Evolutionary conservation across 2,113 vertebrate genomes (phyloP).

Genomic region (Perognathus longimembris): DNA sequence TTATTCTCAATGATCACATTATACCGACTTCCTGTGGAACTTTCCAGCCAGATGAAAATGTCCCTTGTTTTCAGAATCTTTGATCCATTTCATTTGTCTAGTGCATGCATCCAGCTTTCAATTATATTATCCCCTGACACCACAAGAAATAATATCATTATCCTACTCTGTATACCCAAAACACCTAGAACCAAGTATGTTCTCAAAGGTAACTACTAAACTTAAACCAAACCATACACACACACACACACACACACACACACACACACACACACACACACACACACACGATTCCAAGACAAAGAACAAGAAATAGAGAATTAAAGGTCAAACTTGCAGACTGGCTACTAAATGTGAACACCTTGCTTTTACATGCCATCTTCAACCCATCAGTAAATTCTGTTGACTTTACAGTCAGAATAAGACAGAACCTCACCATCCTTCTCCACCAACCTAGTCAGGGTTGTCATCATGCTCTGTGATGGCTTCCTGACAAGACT

Average conservation of each 20-base stretch:
- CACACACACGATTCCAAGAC: neutral
- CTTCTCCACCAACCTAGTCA: neutral
- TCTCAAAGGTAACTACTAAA: neutral
- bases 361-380: neutral
- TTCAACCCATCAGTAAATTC: neutral
- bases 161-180: neutral
- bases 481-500: neutral
- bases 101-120: neutral
- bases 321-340: neutral
- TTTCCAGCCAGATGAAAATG: neutral
- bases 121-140: neutral
- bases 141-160: slow-evolving; percentile 13
- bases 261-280: neutral
- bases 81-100: neutral
- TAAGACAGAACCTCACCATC: neutral
- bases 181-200: neutral
- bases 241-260: no score
- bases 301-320: neutral
- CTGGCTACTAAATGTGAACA: neutral
- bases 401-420: neutral
- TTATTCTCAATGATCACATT: neutral
- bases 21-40: neutral
- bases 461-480: neutral
- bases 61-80: neutral
- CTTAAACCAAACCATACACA: neutral